phyloP scores from a whole-genome alignment of 2,797 vertebrate species.

The Hozukius guyotensis region DNA sequence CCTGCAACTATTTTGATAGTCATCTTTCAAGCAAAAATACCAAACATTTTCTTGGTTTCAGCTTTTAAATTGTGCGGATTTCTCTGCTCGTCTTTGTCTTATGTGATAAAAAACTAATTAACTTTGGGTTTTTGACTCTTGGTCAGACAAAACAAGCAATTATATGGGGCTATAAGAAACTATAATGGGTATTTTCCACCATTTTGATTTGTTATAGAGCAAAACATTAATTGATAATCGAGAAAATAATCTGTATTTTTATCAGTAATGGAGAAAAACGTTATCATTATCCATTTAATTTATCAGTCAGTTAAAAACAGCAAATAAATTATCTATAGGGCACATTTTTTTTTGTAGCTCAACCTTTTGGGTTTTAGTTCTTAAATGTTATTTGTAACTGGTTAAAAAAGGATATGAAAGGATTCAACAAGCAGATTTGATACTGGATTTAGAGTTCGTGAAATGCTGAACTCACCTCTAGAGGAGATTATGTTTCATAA shows the following conservation, averaged over 20 bases:
- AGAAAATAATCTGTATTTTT: not conserved
- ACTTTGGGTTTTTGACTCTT: not conserved
- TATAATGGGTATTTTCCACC: not conserved
- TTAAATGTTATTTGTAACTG: not conserved
- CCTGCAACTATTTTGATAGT: not conserved
- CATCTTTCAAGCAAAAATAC: not conserved
- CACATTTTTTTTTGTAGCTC: not conserved
- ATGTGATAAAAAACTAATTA: not conserved
- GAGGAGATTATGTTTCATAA: not conserved
- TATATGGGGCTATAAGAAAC: not conserved
- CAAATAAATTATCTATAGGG: not conserved
- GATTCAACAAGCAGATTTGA: not conserved
- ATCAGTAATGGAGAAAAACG: not conserved
- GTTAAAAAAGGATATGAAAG: not conserved
- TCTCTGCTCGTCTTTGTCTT: not conserved
- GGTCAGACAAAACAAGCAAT: not conserved
- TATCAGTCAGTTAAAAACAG: not conserved
- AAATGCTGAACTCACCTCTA: not conserved
- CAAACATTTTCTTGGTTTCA: not conserved
- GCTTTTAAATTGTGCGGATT: not conserved
- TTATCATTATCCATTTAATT: not conserved
- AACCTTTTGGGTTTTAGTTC: not conserved
- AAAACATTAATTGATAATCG: not conserved
- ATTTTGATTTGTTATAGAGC: not conserved
- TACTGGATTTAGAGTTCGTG: not conserved